phyloP scores from a whole-genome alignment of 2,797 vertebrate genomes.

The Oreochromis grahami region DNA sequence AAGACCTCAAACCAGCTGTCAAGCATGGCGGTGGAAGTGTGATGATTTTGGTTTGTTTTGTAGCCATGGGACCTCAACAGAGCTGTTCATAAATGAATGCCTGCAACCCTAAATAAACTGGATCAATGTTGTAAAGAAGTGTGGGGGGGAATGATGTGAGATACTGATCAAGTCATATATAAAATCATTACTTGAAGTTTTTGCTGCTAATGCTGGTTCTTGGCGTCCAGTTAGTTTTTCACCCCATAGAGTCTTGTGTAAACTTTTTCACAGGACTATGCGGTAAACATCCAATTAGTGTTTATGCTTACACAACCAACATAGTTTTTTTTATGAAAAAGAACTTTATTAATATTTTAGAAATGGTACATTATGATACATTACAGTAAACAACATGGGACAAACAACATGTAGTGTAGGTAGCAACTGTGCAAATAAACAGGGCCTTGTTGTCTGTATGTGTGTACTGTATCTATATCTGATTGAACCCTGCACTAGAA shows the following conservation, averaged over 20 bases:
- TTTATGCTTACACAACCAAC: background rate
- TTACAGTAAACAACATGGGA: slow-evolving; percentile 68
- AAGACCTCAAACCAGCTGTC: background rate
- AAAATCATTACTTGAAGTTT: background rate
- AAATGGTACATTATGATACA: slow-evolving; percentile 75
- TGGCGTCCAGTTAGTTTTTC: background rate
- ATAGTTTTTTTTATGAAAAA: slow-evolving; percentile 56
- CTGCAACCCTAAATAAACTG: background rate
- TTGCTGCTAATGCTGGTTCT: background rate
- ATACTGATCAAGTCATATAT: background rate
- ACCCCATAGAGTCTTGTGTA: background rate
- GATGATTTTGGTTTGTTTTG: background rate
- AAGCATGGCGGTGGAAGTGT: background rate
- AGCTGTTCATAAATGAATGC: background rate
- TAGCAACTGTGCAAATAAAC: slow-evolving; percentile 72
- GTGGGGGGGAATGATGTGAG: background rate
- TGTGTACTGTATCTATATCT: background rate
- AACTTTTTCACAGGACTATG: background rate
- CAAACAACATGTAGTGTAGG: slow-evolving; percentile 68
- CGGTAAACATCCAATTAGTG: background rate
- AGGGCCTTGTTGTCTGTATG: slow-evolving; percentile 9
- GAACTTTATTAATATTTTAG: slow-evolving; percentile 69
- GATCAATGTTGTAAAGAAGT: background rate
- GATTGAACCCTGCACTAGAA: background rate
- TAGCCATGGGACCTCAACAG: background rate